These are phyloP conservation scores for Dermatemys mawii DNA, from an alignment of 2,113 vertebrate species.

Conservation along the genomic window DNA sequence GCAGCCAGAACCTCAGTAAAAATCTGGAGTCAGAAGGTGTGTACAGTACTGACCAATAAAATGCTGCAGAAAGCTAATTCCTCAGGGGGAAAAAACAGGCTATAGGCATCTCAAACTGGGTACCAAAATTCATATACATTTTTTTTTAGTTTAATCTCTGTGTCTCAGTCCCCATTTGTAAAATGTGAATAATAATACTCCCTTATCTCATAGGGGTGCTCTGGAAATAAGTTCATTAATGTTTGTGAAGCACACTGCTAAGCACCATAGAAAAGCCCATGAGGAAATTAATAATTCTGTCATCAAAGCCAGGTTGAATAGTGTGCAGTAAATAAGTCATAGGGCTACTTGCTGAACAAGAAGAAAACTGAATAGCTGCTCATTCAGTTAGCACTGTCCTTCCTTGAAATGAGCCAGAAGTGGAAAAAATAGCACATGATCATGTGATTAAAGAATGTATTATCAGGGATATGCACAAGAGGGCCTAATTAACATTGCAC, in stretches of 20 bases:
- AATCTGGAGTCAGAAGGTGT: background rate
- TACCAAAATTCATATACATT: background rate
- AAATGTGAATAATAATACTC: background rate
- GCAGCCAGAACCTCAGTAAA: too few species aligned
- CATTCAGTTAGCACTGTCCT: background rate
- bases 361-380: constrained; percentile 24
- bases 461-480: background rate
- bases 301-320: constrained; percentile 1
- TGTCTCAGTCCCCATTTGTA: background rate
- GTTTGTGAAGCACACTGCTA: background rate
- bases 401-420: background rate
- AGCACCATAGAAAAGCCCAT: background rate
- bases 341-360: constrained; percentile 1
- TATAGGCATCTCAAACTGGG: background rate
- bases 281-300: constrained; percentile 43
- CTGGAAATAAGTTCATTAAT: background rate
- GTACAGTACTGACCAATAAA: background rate
- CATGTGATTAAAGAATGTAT: background rate
- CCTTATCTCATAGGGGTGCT: background rate
- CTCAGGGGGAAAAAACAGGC: background rate
- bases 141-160: background rate
- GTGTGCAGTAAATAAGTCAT: constrained; percentile 39
- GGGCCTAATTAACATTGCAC: background rate
- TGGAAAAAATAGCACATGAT: background rate
- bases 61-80: background rate